Percentiles rank a stretch among this genome's conserved stretches.
Conservation (phyloP, 2,113 vertebrate genomes). For the Meles meles region DNA sequence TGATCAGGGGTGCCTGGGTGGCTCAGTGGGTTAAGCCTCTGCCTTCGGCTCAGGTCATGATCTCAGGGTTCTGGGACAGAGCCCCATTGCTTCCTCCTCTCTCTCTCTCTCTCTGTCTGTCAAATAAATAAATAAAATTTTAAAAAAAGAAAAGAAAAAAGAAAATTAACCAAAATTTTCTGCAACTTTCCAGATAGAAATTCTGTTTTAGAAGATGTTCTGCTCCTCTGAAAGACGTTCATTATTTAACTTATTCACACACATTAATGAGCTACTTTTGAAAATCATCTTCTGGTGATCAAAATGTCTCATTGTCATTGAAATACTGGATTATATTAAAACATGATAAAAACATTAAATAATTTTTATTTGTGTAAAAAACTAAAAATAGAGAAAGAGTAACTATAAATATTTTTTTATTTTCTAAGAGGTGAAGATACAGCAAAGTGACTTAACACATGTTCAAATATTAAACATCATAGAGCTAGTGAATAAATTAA, state of each 20-base stretch:
- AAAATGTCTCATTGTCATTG: neutral
- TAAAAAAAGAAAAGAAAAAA: too few species aligned
- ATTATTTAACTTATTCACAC: neutral
- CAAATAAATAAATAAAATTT: too few species aligned
- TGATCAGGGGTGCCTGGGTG: neutral
- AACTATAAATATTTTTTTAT: neutral
- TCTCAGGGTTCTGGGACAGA: too few species aligned
- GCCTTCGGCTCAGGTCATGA: too few species aligned
- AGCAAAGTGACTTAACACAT: neutral
- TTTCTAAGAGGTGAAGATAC: neutral
- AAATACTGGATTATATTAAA: slow-evolving; percentile 6
- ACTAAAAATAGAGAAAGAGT: neutral
- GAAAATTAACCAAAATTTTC: neutral
- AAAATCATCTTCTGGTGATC: neutral
- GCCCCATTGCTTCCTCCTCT: too few species aligned
- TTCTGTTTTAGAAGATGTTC: neutral
- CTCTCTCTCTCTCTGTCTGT: too few species aligned
- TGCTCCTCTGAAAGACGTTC: neutral
- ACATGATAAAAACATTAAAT: neutral
- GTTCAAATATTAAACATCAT: neutral
- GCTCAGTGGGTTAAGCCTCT: too few species aligned
- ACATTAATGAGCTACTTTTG: neutral
- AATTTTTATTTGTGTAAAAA: neutral
- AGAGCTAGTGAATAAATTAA: slow-evolving; percentile 59
- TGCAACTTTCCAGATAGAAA: neutral